phyloP scores from a whole-genome alignment of 1,140 invertebrate genomes.

The Prorops nasuta region DNA sequence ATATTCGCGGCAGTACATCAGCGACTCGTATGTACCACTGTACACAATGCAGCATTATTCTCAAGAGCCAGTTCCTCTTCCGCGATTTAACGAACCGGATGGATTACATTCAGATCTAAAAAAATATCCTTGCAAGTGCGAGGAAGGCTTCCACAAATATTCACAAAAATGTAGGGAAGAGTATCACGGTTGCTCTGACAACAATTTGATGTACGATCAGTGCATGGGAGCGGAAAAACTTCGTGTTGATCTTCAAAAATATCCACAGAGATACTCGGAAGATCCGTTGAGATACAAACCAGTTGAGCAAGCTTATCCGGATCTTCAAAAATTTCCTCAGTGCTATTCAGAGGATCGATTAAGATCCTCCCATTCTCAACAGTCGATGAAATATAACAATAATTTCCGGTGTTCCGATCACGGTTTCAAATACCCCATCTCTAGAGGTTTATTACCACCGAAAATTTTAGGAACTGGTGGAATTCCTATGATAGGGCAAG shows the following conservation, averaged over 20 bases:
- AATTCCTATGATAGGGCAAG: slow-evolving; percentile 48
- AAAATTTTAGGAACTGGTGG: slow-evolving; percentile 39
- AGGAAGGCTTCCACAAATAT: slow-evolving; percentile 47
- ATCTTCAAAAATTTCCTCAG: slow-evolving; percentile 46
- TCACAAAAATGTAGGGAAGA: slow-evolving; percentile 49
- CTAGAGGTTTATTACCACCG: slow-evolving; percentile 32
- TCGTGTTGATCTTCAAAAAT: slow-evolving; percentile 41
- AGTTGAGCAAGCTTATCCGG: slow-evolving; percentile 28
- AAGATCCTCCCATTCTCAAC: slow-evolving; percentile 28
- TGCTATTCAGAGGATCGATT: slow-evolving; percentile 45
- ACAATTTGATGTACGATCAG: slow-evolving; percentile 40
- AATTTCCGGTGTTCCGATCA: slow-evolving; percentile 43
- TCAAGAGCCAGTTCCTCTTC: slow-evolving; percentile 31
- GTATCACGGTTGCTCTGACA: slow-evolving; percentile 48
- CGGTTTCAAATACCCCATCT: slow-evolving; percentile 35
- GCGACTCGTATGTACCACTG: slow-evolving; percentile 28
- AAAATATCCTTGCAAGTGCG: slow-evolving; percentile 42
- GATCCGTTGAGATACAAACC: slow-evolving; percentile 30
- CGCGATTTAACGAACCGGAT: slow-evolving; percentile 29
- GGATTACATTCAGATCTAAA: slow-evolving; percentile 31
- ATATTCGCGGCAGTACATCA: slow-evolving; percentile 33
- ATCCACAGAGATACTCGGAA: slow-evolving; percentile 43
- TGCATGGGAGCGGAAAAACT: slow-evolving; percentile 36
- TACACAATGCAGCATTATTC: slow-evolving; percentile 31
- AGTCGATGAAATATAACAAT: slow-evolving; percentile 40